Percentiles rank a stretch among this genome's conserved stretches.
These are phyloP conservation scores for Harpegnathos saltator DNA, from an alignment of 1,140 invertebrate genomes.

Conservation along the genomic window DNA sequence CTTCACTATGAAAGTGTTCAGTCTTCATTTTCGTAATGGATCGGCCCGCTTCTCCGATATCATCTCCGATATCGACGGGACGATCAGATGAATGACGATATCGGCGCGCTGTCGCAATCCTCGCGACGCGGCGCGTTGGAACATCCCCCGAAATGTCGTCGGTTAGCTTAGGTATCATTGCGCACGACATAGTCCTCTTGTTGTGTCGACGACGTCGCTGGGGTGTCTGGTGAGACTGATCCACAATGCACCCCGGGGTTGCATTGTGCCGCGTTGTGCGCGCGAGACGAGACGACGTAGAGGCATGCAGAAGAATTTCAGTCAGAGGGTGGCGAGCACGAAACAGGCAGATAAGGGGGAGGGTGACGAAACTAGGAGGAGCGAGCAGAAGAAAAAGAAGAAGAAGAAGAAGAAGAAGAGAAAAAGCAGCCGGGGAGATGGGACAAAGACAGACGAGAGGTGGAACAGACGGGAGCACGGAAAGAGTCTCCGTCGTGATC, in stretches of 20 bases:
- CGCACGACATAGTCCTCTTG: background rate
- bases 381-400: slow-evolving; percentile 2
- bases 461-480: slow-evolving; percentile 32
- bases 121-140: background rate
- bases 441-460: slow-evolving; percentile 43
- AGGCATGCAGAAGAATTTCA: slow-evolving; percentile 74
- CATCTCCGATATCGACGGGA: background rate
- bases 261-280: slow-evolving; percentile 75
- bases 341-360: slow-evolving; percentile 20
- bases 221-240: slow-evolving; percentile 71
- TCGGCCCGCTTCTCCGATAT: background rate
- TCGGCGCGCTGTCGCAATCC: background rate
- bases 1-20: background rate
- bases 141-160: slow-evolving; percentile 1
- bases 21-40: background rate
- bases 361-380: slow-evolving; percentile 23
- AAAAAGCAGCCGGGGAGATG: slow-evolving; percentile 5
- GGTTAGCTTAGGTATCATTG: slow-evolving; percentile 33
- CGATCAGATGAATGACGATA: background rate
- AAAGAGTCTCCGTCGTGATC: slow-evolving; percentile 61
- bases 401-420: background rate
- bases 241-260: slow-evolving; percentile 74
- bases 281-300: slow-evolving; percentile 58
- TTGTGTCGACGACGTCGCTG: slow-evolving; percentile 51
- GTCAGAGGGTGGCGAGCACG: slow-evolving; percentile 52